Conservation (phyloP, 2,113 vertebrate genomes). For the Phalacrocorax brasilianus region DNA sequence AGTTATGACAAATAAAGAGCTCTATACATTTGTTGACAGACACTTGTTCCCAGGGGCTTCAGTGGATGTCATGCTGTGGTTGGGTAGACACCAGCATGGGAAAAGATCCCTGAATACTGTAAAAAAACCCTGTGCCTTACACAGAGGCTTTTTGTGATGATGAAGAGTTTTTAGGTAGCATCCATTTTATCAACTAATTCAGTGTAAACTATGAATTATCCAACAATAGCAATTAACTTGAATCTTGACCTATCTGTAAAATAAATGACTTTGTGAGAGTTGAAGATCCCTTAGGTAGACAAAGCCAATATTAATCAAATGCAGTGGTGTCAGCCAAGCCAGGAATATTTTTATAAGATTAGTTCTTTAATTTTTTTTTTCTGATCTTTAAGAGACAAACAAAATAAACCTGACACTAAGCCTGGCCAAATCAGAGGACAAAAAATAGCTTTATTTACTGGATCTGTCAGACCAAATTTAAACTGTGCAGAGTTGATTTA, state of each 20-base stretch:
- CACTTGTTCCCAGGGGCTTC: neutral
- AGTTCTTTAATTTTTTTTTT: neutral
- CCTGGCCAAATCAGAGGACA: neutral
- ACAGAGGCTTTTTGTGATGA: neutral
- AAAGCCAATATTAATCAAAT: neutral
- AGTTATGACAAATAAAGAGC: neutral
- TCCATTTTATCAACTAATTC: neutral
- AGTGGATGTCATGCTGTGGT: neutral
- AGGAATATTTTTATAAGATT: neutral
- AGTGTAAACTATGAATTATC: neutral
- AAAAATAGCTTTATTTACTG: neutral
- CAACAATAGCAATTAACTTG: neutral
- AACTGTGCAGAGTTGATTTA: neutral
- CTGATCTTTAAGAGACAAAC: neutral
- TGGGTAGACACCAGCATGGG: neutral
- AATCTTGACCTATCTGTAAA: neutral
- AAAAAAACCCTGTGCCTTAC: accelerated
- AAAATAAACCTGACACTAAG: neutral
- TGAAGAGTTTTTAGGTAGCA: neutral
- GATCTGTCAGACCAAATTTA: neutral
- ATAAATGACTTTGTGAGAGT: neutral
- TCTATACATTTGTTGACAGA: accelerated
- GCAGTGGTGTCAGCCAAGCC: neutral
- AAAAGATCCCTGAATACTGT: neutral
- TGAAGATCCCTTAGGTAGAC: neutral